These are phyloP conservation scores for Aurelia aurita complex sp. Pacific DNA, from an alignment of 30 jellyfish, hydroid and myxozoan species.

Conservation along the genomic window DNA sequence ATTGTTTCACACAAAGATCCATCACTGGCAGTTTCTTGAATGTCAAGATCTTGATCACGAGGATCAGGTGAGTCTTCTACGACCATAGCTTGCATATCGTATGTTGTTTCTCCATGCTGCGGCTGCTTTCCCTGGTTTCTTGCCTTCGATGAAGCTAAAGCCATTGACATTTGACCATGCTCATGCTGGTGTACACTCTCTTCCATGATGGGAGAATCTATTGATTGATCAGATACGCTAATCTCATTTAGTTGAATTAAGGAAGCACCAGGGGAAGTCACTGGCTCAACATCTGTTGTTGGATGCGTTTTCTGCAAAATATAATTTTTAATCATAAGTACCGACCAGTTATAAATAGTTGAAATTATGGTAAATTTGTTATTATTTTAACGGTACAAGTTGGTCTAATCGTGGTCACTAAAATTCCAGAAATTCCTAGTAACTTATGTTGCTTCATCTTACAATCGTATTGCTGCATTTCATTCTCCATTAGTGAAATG, in stretches of 20 bases:
- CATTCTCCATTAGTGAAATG: slow-evolving; percentile 4
- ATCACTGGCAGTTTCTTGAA: slow-evolving; percentile 13
- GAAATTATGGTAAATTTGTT: too few species aligned
- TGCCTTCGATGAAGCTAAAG: background rate
- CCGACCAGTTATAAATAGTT: too few species aligned
- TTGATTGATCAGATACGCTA: slow-evolving; percentile 8
- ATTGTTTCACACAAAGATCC: slow-evolving; percentile 4
- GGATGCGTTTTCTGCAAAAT: slow-evolving; percentile 11
- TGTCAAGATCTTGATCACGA: slow-evolving; percentile 6
- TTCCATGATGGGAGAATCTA: slow-evolving; percentile 7
- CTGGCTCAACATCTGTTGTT: slow-evolving; percentile 9
- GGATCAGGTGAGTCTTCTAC: slow-evolving; percentile 17
- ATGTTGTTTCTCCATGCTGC: slow-evolving; percentile 13
- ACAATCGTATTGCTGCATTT: background rate
- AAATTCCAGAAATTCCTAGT: background rate
- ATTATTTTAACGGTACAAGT: too few species aligned
- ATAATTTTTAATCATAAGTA: background rate
- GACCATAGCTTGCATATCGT: slow-evolving; percentile 14
- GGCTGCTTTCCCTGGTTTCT: slow-evolving; percentile 10
- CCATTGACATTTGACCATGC: background rate
- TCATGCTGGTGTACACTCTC: slow-evolving; percentile 1
- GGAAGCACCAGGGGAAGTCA: slow-evolving; percentile 12
- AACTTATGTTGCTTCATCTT: too few species aligned
- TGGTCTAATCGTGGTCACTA: too few species aligned
- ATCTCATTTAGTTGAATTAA: slow-evolving; percentile 1